These are phyloP conservation scores for Galbula dea DNA, from an alignment of 2,113 vertebrate species.

Conservation along the genomic window DNA sequence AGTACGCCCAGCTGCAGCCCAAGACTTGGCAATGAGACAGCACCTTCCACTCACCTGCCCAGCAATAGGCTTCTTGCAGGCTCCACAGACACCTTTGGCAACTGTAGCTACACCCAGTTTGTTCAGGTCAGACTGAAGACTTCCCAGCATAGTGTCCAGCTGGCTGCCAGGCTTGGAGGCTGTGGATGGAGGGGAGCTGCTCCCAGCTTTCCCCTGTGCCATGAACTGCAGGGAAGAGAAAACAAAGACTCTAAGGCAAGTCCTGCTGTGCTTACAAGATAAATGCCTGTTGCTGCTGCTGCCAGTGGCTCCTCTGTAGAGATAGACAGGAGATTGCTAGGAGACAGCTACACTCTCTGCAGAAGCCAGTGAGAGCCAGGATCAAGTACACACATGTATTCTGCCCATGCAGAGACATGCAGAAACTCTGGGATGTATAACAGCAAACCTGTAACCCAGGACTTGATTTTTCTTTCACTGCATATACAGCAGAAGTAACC, in stretches of 20 bases:
- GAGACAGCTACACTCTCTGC: neutral
- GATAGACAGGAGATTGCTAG: neutral
- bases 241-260: neutral
- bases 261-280: neutral
- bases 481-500: neutral
- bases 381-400: neutral
- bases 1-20: neutral
- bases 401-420: neutral
- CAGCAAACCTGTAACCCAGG: neutral
- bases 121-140: conserved; percentile 96
- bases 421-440: neutral
- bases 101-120: conserved; percentile 94
- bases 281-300: neutral
- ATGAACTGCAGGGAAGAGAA: conserved; percentile 81
- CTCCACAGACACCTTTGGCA: conserved; percentile 96
- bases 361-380: neutral
- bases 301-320: neutral
- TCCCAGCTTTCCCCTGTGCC: conserved; percentile 86
- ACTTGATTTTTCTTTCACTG: neutral
- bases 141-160: conserved; percentile 97
- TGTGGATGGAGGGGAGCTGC: conserved; percentile 75
- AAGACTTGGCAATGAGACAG: neutral
- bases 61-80: conserved; percentile 96
- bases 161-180: conserved; percentile 90
- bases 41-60: conserved; percentile 87